These are phyloP conservation scores for Stictocephala bisonia DNA, from an alignment of 2,888 invertebrate genomes.

Conservation along the genomic window DNA sequence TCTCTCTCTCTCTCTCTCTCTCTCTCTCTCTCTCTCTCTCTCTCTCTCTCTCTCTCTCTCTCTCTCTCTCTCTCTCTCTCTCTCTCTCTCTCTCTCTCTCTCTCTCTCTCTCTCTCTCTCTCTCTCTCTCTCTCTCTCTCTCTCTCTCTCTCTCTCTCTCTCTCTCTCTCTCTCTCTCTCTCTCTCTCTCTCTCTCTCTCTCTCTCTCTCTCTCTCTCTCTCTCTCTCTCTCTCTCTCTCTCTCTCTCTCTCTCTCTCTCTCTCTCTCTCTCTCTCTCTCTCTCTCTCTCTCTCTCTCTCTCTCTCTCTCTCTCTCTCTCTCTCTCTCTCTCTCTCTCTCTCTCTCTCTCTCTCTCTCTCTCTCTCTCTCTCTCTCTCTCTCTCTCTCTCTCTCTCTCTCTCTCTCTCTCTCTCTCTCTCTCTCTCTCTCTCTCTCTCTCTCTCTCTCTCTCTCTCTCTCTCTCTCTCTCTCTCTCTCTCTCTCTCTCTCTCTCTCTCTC, in stretches of 20 bases:
- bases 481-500: too few relatives aligned
- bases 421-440: too few relatives aligned
- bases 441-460: too few relatives aligned
- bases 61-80: conserved; percentile 9
- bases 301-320: too few relatives aligned
- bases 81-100: conserved; percentile 9
- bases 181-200: conserved; percentile 16
- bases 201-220: background rate
- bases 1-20: conserved; percentile 9
- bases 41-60: conserved; percentile 14
- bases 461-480: too few relatives aligned
- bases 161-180: conserved; percentile 7
- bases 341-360: too few relatives aligned
- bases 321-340: too few relatives aligned
- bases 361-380: too few relatives aligned
- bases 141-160: conserved; percentile 15
- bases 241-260: background rate
- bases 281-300: too few relatives aligned
- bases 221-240: background rate
- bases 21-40: conserved; percentile 16
- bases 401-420: too few relatives aligned
- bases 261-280: too few relatives aligned
- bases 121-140: conserved; percentile 15
- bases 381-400: too few relatives aligned
- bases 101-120: conserved; percentile 16